Evolutionary conservation across 2,797 vertebrate species (phyloP).

Genomic region (Sciurus carolinensis): DNA sequence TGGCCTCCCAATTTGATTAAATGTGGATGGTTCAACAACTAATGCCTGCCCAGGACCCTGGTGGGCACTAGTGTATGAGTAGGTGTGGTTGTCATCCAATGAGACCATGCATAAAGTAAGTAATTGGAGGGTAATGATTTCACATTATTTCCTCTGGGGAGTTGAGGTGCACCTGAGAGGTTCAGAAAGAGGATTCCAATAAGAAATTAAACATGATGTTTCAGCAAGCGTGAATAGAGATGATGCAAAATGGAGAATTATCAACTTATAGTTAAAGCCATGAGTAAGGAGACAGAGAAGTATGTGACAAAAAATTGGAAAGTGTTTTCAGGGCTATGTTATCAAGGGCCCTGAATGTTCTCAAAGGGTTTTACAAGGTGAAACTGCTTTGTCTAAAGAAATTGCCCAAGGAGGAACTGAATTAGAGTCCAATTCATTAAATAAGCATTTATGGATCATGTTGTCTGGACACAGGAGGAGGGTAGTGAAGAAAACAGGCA

Average conservation of each 20-base stretch:
- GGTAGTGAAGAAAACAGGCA: background rate
- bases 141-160: background rate
- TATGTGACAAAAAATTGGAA: background rate
- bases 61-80: background rate
- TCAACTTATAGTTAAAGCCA: background rate
- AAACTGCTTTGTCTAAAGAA: background rate
- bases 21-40: background rate
- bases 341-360: background rate
- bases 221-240: background rate
- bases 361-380: background rate
- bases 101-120: background rate
- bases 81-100: background rate
- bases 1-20: background rate
- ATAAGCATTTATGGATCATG: background rate
- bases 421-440: constrained; percentile 14
- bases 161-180: background rate
- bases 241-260: background rate
- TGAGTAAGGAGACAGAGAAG: background rate
- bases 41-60: background rate
- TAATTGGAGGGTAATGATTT: background rate
- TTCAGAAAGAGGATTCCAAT: background rate
- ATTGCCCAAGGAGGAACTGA: background rate
- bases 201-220: background rate
- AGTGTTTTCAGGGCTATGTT: no score
- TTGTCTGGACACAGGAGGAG: background rate